Evolutionary conservation across 2,113 vertebrate species (phyloP).

Genomic region (Myiozetetes cayanensis): DNA sequence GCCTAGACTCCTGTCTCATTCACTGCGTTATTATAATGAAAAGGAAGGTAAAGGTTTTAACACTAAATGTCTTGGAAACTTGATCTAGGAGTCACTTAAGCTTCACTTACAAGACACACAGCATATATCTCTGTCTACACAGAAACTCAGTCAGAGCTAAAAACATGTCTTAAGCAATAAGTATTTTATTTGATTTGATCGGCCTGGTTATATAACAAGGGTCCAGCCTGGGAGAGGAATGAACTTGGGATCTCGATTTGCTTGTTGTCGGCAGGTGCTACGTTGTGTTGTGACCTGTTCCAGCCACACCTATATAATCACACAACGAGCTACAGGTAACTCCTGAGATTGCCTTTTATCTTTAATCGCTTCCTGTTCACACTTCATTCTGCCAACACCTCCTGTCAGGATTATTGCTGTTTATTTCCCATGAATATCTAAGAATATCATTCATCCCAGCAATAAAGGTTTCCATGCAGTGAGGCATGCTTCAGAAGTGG

Average conservation of each 20-base stretch:
- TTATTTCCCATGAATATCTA: conserved; percentile 64
- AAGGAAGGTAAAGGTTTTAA: conserved; percentile 16
- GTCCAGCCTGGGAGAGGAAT: background rate
- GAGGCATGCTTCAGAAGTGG: conserved; percentile 43
- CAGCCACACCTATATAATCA: conserved; percentile 58
- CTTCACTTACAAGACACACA: background rate
- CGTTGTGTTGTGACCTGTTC: conserved; percentile 47
- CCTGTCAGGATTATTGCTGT: conserved; percentile 48
- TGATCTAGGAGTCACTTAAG: background rate
- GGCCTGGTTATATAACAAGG: background rate
- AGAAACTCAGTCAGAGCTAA: background rate
- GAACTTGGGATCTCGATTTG: background rate
- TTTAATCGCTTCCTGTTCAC: conserved; percentile 62
- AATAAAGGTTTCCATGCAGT: conserved; percentile 33
- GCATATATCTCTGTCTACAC: background rate
- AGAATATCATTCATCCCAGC: conserved; percentile 57
- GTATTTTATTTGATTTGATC: background rate
- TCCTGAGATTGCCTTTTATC: conserved; percentile 57
- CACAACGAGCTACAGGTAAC: conserved; percentile 26
- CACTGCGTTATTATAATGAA: background rate
- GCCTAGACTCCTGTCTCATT: conserved; percentile 1
- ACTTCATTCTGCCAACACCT: conserved; percentile 52
- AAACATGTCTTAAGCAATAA: background rate
- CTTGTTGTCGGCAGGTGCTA: conserved; percentile 6
- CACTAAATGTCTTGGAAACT: background rate